These are phyloP conservation scores for Beaufortia kweichowensis DNA, from an alignment of 2,113 vertebrate species.

Conservation along the genomic window DNA sequence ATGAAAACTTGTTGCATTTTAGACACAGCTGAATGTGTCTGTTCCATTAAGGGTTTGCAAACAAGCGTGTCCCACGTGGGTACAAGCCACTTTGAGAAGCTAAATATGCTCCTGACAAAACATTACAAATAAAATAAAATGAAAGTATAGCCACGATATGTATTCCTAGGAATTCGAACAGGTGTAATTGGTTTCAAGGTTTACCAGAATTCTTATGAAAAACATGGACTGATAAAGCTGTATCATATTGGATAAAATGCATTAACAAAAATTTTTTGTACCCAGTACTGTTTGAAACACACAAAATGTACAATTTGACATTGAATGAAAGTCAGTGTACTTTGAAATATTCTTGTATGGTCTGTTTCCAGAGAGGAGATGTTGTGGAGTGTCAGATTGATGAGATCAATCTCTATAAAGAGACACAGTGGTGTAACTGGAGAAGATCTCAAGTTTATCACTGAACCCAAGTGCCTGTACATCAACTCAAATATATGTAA, in stretches of 20 bases:
- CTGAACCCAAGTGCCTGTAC: not conserved
- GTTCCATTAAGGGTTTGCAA: not conserved
- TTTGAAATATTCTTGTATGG: not conserved
- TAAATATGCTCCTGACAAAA: no score
- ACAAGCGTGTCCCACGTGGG: not conserved
- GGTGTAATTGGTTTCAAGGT: no score
- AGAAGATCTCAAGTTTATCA: not conserved
- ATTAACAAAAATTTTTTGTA: no score
- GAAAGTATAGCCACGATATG: no score
- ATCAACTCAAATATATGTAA: not conserved
- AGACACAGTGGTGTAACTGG: conserved; percentile 81
- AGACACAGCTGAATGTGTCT: conserved; percentile 4
- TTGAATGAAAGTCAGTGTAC: not conserved
- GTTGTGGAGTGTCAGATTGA: conserved; percentile 92
- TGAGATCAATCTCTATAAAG: conserved; percentile 81
- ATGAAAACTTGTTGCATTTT: not conserved
- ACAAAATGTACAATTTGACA: no score
- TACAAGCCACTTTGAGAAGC: not conserved
- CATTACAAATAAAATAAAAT: no score
- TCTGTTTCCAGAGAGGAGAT: conserved; percentile 82
- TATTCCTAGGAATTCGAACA: no score
- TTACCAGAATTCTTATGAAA: no score
- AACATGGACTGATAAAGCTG: no score
- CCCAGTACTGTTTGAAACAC: no score
- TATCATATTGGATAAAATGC: no score